Conservation (phyloP, 2,113 vertebrate species). For the Fukomys damarensis region DNA sequence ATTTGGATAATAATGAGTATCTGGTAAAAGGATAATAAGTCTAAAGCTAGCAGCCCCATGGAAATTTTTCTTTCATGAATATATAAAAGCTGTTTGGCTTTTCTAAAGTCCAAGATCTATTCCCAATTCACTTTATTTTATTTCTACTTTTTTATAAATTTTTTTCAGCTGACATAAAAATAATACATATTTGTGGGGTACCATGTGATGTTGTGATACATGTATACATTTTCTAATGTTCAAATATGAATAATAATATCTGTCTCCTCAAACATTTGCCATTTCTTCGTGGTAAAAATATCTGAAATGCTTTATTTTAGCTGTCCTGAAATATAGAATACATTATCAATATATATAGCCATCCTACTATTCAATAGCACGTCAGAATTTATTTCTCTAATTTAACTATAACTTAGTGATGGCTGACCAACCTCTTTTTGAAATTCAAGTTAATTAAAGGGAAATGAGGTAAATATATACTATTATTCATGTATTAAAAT, state of each 20-base stretch:
- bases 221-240: background rate
- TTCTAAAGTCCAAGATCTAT: background rate
- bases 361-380: no score
- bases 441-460: conserved; percentile 28
- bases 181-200: background rate
- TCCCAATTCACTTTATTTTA: background rate
- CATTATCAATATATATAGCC: no score
- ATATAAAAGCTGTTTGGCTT: background rate
- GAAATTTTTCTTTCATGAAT: conserved; percentile 37
- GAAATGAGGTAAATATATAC: background rate
- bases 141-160: background rate
- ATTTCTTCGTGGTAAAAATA: background rate
- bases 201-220: background rate
- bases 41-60: background rate
- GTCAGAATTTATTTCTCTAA: background rate
- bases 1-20: conserved; percentile 12
- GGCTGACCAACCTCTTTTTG: background rate
- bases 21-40: conserved; percentile 17
- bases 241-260: background rate
- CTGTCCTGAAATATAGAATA: background rate
- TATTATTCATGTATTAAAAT: background rate
- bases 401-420: background rate
- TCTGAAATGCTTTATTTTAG: background rate
- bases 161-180: background rate
- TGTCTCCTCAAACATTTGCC: background rate